A percentile compares a stretch with the other conserved stretches of the same genome.
phyloP scores from a whole-genome alignment of 2,113 vertebrate species.

The Calyptomena viridis region DNA sequence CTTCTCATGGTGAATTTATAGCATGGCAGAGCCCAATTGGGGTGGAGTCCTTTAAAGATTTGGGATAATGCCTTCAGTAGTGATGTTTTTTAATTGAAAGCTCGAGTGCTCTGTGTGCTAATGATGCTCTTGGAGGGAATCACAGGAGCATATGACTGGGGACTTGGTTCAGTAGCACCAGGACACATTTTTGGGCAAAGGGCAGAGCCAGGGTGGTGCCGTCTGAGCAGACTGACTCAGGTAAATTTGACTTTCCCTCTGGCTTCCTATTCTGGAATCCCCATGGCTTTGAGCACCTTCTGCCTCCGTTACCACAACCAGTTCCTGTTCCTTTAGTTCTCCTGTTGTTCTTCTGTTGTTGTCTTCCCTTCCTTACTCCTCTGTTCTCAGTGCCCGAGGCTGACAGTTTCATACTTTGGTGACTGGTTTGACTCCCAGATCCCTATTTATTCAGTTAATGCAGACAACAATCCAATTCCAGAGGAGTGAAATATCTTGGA shows the following conservation, averaged over 20 bases:
- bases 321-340: neutral
- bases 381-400: neutral
- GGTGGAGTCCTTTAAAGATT: neutral
- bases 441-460: neutral
- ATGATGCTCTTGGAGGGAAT: neutral
- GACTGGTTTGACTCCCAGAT: neutral
- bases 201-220: neutral
- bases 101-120: neutral
- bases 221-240: neutral
- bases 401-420: neutral
- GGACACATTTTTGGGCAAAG: neutral
- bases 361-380: neutral
- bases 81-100: neutral
- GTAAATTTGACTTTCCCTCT: neutral
- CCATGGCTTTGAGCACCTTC: neutral
- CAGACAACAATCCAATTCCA: neutral
- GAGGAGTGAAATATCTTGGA: neutral
- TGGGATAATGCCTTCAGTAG: neutral
- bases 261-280: neutral
- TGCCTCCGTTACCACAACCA: neutral
- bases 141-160: neutral
- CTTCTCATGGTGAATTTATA: neutral
- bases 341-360: neutral
- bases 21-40: fast-evolving
- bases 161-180: neutral